phyloP scores from a whole-genome alignment of 35 echinoderm and acorn worm species.

The Apostichopus japonicus region DNA sequence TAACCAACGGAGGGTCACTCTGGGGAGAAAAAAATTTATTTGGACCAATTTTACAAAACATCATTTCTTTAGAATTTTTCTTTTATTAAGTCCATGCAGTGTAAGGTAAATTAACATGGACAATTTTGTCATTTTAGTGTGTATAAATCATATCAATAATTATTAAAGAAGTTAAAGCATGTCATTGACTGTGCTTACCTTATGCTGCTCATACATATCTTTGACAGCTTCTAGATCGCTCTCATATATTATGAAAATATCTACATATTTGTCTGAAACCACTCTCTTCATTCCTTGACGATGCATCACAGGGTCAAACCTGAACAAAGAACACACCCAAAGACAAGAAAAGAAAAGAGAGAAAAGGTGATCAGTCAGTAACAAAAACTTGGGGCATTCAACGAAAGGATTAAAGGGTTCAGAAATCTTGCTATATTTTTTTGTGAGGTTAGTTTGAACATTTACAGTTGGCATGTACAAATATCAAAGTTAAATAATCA shows the following conservation, averaged over 20 bases:
- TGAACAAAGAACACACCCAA: not conserved
- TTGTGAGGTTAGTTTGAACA: too few relatives aligned
- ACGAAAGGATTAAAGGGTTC: too few relatives aligned
- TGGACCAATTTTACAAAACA: not conserved
- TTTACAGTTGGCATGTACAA: too few relatives aligned
- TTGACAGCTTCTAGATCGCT: conserved; percentile 93
- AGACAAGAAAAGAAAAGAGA: not conserved
- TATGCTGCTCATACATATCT: conserved; percentile 91
- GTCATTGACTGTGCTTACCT: conserved; percentile 53
- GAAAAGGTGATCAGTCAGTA: not conserved
- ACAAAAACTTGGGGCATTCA: too few relatives aligned
- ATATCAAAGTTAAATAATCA: too few relatives aligned
- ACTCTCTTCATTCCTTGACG: conserved; percentile 87
- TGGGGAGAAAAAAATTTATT: conserved; percentile 30
- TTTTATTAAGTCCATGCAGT: too few relatives aligned
- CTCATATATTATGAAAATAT: conserved; percentile 89
- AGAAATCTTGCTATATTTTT: too few relatives aligned
- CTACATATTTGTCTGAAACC: conserved; percentile 95
- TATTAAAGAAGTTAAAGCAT: not conserved
- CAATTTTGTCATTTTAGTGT: too few relatives aligned
- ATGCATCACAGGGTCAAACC: conserved; percentile 92
- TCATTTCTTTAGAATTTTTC: too few relatives aligned
- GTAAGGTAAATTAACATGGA: too few relatives aligned
- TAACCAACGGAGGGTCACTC: conserved; percentile 87
- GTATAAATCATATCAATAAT: not conserved